Conservation (phyloP, 2,888 invertebrate species). For the Drosophila diplacantha region DNA sequence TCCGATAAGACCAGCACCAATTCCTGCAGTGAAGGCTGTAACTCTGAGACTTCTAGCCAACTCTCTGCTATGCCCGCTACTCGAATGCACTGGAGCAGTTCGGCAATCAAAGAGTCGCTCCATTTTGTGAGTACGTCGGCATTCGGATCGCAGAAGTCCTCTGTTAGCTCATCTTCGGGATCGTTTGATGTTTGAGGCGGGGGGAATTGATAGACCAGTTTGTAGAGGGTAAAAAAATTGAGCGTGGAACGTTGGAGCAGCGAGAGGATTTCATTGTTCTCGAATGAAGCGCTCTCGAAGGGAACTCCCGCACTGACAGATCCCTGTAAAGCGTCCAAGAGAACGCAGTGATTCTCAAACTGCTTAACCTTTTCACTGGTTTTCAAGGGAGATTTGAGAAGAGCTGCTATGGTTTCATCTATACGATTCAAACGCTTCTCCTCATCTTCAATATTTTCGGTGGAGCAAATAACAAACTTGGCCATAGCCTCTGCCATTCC, state of each 20-base stretch:
- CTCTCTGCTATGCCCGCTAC: constrained; percentile 64
- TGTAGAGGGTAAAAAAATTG: constrained; percentile 68
- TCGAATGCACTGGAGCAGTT: constrained; percentile 64
- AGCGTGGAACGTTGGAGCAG: constrained; percentile 63
- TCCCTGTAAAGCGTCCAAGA: constrained; percentile 63
- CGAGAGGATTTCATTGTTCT: constrained; percentile 38
- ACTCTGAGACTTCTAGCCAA: constrained; percentile 51
- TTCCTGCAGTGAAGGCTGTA: constrained; percentile 41
- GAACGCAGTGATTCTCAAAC: constrained; percentile 60
- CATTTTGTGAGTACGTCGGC: constrained; percentile 72
- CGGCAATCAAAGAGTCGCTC: constrained; percentile 66
- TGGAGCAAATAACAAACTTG: constrained; percentile 74
- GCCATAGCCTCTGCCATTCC: constrained; percentile 69
- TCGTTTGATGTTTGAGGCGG: constrained; percentile 35
- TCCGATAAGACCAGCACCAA: constrained; percentile 66
- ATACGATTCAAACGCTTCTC: constrained; percentile 55
- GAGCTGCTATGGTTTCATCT: constrained; percentile 58
- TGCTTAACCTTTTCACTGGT: constrained; percentile 27
- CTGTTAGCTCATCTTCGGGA: constrained; percentile 69
- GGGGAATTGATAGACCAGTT: constrained; percentile 66
- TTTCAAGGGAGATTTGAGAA: constrained; percentile 46
- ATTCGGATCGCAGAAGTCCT: constrained; percentile 74
- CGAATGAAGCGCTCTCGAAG: constrained; percentile 45
- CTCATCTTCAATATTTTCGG: constrained; percentile 67
- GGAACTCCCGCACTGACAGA: constrained; percentile 46